Conservation (phyloP, 2,797 vertebrate species). For the Sebastes trivittatus region DNA sequence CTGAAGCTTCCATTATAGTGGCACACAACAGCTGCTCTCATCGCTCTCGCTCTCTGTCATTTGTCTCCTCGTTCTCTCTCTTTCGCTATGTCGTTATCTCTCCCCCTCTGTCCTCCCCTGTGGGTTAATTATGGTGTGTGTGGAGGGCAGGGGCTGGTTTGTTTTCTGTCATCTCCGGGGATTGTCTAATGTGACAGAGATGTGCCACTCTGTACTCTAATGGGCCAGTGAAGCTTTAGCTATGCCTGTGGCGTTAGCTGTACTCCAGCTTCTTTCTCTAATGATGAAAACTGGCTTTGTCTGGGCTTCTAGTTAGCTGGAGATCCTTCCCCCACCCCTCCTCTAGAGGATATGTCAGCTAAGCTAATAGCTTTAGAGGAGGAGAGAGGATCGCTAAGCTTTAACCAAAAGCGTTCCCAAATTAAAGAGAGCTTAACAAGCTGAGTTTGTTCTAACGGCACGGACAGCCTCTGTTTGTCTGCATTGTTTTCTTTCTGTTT, state of each 20-base stretch:
- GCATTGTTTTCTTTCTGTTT: slow-evolving; percentile 13
- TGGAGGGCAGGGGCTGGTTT: slow-evolving; percentile 64
- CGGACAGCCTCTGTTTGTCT: slow-evolving; percentile 25
- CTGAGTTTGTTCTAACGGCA: slow-evolving; percentile 9
- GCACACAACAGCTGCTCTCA: slow-evolving; percentile 40
- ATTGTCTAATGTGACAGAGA: slow-evolving; percentile 75
- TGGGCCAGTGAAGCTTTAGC: slow-evolving; percentile 63
- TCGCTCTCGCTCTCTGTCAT: slow-evolving; percentile 25
- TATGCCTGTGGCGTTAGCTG: slow-evolving; percentile 56
- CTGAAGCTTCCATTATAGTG: slow-evolving; percentile 24
- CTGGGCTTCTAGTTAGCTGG: slow-evolving; percentile 45
- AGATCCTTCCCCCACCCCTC: slow-evolving; percentile 38
- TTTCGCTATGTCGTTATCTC: slow-evolving; percentile 19
- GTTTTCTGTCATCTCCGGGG: slow-evolving; percentile 64
- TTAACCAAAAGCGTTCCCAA: slow-evolving; percentile 40
- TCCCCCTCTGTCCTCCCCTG: slow-evolving; percentile 60
- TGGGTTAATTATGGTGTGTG: slow-evolving; percentile 76
- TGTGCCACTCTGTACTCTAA: slow-evolving; percentile 64
- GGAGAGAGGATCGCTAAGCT: slow-evolving; percentile 15
- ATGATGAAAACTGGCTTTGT: slow-evolving; percentile 73
- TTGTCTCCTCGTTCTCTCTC: slow-evolving; percentile 28
- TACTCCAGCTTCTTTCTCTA: slow-evolving; percentile 56
- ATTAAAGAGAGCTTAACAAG: slow-evolving; percentile 39
- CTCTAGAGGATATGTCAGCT: slow-evolving; percentile 43
- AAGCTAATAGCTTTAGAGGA: slow-evolving; percentile 44